Percentiles rank a stretch among this genome's conserved stretches.
These are phyloP conservation scores for Galendromus occidentalis DNA, from an alignment of 1,140 invertebrate genomes.

Conservation along the genomic window DNA sequence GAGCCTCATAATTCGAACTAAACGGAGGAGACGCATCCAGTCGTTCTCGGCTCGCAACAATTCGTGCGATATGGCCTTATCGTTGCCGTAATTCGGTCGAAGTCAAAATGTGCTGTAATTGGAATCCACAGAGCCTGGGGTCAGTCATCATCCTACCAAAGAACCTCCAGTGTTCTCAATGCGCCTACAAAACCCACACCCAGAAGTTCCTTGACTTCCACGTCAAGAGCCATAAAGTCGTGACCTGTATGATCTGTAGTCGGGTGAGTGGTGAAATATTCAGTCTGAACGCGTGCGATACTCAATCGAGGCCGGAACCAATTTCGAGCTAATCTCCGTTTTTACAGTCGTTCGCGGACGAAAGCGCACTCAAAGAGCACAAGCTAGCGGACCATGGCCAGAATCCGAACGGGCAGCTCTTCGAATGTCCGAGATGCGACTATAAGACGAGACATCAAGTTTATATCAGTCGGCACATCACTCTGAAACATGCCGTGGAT, in stretches of 20 bases:
- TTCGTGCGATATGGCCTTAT: too few relatives aligned
- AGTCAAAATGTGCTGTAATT: too few relatives aligned
- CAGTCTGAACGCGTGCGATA: too few relatives aligned
- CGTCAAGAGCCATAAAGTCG: background rate
- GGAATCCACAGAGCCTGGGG: background rate
- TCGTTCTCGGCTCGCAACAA: too few relatives aligned
- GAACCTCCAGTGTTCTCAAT: background rate
- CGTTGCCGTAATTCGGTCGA: too few relatives aligned
- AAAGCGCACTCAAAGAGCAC: background rate
- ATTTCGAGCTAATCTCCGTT: too few relatives aligned
- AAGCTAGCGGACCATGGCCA: background rate
- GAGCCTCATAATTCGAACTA: too few relatives aligned
- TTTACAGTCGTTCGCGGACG: background rate
- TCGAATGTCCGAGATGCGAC: background rate
- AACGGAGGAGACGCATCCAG: too few relatives aligned
- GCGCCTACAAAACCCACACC: background rate
- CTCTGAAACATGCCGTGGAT: background rate
- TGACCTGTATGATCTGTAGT: too few relatives aligned
- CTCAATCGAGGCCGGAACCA: too few relatives aligned
- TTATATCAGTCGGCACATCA: conserved; percentile 1
- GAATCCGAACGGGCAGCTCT: background rate
- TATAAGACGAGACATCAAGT: background rate
- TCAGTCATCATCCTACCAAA: background rate
- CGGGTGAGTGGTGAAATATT: too few relatives aligned
- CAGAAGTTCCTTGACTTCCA: background rate